These are phyloP conservation scores for Lithobius niger DNA, from an alignment of 1,140 invertebrate genomes.

Conservation along the genomic window DNA sequence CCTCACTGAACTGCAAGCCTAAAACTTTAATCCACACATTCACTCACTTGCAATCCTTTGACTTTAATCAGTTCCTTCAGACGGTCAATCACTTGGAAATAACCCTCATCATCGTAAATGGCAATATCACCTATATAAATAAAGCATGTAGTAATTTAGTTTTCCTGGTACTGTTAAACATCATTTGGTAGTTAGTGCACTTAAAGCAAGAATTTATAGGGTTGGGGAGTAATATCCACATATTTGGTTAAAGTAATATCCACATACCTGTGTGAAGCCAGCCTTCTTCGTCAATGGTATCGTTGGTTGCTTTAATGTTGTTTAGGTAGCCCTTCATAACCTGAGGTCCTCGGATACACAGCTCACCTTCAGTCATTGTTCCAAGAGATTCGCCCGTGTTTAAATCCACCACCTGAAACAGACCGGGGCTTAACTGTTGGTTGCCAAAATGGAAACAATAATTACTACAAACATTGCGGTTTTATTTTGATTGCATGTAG, in stretches of 20 bases:
- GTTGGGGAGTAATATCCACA: no score
- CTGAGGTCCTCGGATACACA: slow-evolving; percentile 49
- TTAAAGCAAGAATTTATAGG: no score
- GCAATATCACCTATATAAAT: slow-evolving; percentile 68
- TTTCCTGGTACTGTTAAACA: neutral
- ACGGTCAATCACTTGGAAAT: slow-evolving; percentile 64
- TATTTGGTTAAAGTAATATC: no score
- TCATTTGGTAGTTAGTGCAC: neutral
- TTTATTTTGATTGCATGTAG: no score
- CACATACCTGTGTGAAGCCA: slow-evolving; percentile 62
- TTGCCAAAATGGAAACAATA: no score
- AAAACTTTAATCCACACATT: slow-evolving; percentile 18
- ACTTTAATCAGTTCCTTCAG: slow-evolving; percentile 85
- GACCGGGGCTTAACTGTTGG: no score
- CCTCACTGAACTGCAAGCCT: neutral
- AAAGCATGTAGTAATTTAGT: no score
- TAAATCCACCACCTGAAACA: slow-evolving; percentile 28
- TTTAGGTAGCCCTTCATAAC: slow-evolving; percentile 58
- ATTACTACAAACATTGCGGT: no score
- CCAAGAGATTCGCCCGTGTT: slow-evolving; percentile 42
- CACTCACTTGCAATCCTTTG: slow-evolving; percentile 65
- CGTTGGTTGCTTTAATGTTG: slow-evolving; percentile 54
- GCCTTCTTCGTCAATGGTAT: slow-evolving; percentile 49
- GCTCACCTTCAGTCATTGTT: slow-evolving; percentile 44
- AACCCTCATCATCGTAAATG: slow-evolving; percentile 53